Base-by-base conservation (phyloP, 2,797 vertebrate species). In the Crocodylus rhombifer region DNA sequence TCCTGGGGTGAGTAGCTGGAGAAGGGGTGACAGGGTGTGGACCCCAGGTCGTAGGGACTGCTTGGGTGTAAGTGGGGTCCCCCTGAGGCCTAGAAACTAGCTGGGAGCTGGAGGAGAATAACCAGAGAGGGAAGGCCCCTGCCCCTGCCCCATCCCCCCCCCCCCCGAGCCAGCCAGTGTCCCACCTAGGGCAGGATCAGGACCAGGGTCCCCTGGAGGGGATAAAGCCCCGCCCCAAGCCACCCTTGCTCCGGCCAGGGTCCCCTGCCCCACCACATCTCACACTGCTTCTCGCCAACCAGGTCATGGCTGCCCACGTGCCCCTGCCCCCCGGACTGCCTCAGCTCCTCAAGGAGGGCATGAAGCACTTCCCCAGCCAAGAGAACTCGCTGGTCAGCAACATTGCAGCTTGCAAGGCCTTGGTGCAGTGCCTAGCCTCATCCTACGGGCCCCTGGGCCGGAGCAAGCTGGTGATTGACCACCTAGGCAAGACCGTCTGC, bases 291-390 rank as follows among this genome's bases (percentile, higher is more conserved):
- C 69, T 87, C 7, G 56, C 67, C 42, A 60, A n/a, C 5, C 75
- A 91, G 93, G 30, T 14, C 11, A 95, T 94, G 92, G 92, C 92
- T 3, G 73, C 86, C 8, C 92, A 94, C 14, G 92, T 95, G 4
- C 94, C 94, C 12, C 17, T 21, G 26, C 69, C 91, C 12, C 92
- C 90, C 0, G 90, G 86, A 25, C 77, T 92, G 2, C 88, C 86
- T 4, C 90, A 94, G 80, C 82, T 90, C 83, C 28, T 91, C 20
- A 84, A 74, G 17, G 25, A 77, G 0, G 88, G 94, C 30, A 64
- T 82, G 14, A 63, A 77, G 26, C 85, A 83, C 28, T 94, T 89
- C 85, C 88, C 80, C 2, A 86, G 94, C 28, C 26, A 71, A 6
- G 90, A 91, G 56, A 91, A 95, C 62, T 85, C 86, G 4, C 79